These are phyloP conservation scores for Coptodon bakossiorum DNA, from an alignment of 2,113 vertebrate genomes.

Conservation along the genomic window DNA sequence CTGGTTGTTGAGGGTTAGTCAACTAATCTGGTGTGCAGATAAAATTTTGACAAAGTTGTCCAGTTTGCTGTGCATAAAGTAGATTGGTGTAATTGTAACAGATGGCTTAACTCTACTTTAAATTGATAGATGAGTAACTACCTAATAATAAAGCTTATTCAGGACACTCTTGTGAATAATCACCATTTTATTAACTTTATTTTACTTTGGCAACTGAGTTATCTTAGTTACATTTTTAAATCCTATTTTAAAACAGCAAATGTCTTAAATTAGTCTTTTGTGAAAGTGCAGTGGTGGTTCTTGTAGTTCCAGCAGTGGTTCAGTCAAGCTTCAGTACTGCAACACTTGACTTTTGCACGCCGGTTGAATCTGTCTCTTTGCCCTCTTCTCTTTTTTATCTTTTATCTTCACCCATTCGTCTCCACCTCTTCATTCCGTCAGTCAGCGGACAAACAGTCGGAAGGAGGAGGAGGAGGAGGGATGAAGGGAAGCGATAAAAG, in stretches of 20 bases:
- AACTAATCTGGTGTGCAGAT: background rate
- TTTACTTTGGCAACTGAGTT: background rate
- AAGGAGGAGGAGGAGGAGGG: slow-evolving; percentile 26
- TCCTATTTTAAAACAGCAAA: background rate
- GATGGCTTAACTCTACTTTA: background rate
- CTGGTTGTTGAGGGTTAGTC: background rate
- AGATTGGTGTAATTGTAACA: background rate
- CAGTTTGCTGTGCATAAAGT: background rate
- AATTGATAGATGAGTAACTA: background rate
- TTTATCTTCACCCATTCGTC: slow-evolving; percentile 9
- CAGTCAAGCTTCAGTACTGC: background rate
- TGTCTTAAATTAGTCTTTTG: background rate
- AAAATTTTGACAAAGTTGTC: background rate
- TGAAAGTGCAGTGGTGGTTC: background rate
- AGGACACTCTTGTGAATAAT: background rate
- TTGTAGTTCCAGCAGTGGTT: background rate
- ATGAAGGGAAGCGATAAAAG: slow-evolving; percentile 40
- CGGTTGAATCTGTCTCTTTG: background rate
- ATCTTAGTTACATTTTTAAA: background rate
- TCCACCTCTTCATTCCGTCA: slow-evolving; percentile 52
- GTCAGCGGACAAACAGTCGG: slow-evolving; percentile 38
- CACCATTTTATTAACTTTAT: background rate
- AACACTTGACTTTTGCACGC: slow-evolving; percentile 11
- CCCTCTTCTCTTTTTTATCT: background rate
- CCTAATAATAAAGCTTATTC: background rate